Base-by-base conservation (phyloP, 2,797 vertebrate genomes). In the Echeneis naucrates region DNA sequence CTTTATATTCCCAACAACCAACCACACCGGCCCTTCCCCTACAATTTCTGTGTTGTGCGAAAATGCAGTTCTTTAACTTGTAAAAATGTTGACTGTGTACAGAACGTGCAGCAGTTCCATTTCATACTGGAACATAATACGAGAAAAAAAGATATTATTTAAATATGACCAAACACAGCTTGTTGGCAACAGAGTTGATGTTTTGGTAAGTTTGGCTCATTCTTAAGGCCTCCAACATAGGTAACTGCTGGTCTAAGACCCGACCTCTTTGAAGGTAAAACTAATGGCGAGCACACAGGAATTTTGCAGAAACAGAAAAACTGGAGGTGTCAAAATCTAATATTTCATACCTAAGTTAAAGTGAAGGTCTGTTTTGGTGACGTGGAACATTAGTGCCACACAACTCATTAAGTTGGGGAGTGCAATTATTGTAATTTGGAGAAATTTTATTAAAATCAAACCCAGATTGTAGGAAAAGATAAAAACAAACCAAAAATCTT, bases 401-500 rank as follows among this genome's bases (percentile, higher is more conserved):
- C 10, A 17, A 6, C 4, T 42, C 40, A 19, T 16, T 42, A 42
- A 40, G 23, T 27, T 26, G 10, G 11, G n/a, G 21, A 48, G 10
- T 35, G 21, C 37, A 14, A 48, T 71, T 54, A 16, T 54, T 52
- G 47, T 27, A 13, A 37, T 47, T 53, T 7, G n/a, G 17, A 64
- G 53, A 2, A 35, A 47, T 4, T 5, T 30, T 16, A 32, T 8
- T 33, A 57, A 35, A 38, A 17, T 27, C 42, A 40, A 5, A 72
- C 23, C 30, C 5, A 60, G 23, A 72, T n/a, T 51, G 30, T 19
- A 48, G 8, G 14, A 64, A 30, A 30, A n/a, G 30, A 33, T 40
- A 14, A n/a, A 61, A 48, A 44, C 12, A 0, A 45, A 38, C 8
- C 44, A 14, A 7, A 56, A 48, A 38, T 68, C 11, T 21, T 63